phyloP scores from a whole-genome alignment of 2,113 vertebrate species.

The Mus musculus region DNA sequence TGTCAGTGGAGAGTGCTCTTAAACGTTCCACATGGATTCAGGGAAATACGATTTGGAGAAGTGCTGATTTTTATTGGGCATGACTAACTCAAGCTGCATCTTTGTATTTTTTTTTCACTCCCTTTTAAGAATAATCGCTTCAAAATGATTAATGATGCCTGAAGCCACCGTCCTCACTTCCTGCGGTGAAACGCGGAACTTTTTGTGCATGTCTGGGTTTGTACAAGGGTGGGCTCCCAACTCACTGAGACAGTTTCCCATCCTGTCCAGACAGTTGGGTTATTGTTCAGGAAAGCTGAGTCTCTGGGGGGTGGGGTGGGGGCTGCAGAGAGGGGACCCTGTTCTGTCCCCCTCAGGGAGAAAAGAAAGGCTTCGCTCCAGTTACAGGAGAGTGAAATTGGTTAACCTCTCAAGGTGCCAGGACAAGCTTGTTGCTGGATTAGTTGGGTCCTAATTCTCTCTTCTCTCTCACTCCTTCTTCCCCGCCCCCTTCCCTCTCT shows the following conservation, averaged over 20 bases:
- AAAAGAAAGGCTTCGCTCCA: slow-evolving; percentile 2
- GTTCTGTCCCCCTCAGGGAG: slow-evolving; percentile 59
- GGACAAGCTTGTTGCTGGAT: slow-evolving; percentile 28
- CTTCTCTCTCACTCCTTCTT: neutral
- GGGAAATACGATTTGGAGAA: slow-evolving; percentile 72
- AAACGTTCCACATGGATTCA: neutral
- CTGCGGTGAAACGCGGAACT: slow-evolving; percentile 76
- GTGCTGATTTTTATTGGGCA: slow-evolving; percentile 80
- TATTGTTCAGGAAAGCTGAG: slow-evolving; percentile 81
- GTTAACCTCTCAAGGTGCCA: slow-evolving; percentile 69
- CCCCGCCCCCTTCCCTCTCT: neutral
- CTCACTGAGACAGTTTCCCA: slow-evolving; percentile 76
- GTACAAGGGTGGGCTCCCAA: slow-evolving; percentile 74
- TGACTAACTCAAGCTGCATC: slow-evolving; percentile 82
- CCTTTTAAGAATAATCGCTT: slow-evolving; percentile 84
- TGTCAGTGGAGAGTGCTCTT: neutral
- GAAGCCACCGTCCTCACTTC: slow-evolving; percentile 83
- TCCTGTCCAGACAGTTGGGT: slow-evolving; percentile 80
- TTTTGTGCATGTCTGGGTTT: slow-evolving; percentile 83
- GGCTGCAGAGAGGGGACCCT: slow-evolving; percentile 53
- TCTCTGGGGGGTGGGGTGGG: slow-evolving; percentile 53
- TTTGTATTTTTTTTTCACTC: slow-evolving; percentile 72
- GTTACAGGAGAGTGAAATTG: slow-evolving; percentile 25
- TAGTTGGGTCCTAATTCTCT: slow-evolving; percentile 39
- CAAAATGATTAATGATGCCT: slow-evolving; percentile 87